Percentiles rank a stretch among this genome's conserved stretches.
Conservation (phyloP, 2,888 invertebrate species). For the Oscheius sp. region DNA sequence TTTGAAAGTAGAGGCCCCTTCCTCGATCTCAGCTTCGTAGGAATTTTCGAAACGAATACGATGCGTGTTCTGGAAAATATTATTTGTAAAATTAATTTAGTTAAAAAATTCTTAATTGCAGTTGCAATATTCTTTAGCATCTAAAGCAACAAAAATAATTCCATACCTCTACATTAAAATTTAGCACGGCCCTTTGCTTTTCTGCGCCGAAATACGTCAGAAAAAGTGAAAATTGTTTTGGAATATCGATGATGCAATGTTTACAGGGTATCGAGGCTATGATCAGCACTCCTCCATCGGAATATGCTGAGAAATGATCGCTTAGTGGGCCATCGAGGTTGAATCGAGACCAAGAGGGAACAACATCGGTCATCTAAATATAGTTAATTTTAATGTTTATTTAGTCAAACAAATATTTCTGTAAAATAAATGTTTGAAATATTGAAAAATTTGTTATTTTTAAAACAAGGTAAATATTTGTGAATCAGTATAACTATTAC, state of each 20-base stretch:
- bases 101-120: background rate
- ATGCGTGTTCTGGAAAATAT: slow-evolving; percentile 1
- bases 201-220: background rate
- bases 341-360: slow-evolving; percentile 14
- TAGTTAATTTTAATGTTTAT: background rate
- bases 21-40: slow-evolving; percentile 29
- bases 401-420: no score
- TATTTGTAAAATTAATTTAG: background rate
- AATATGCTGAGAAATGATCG: slow-evolving; percentile 13
- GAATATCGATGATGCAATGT: slow-evolving; percentile 18
- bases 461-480: no score
- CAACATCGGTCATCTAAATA: slow-evolving; percentile 4
- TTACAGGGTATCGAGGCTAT: slow-evolving; percentile 11
- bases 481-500: no score
- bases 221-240: slow-evolving; percentile 15
- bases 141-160: background rate
- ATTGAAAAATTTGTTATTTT: no score
- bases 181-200: background rate
- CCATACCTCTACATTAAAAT: slow-evolving; percentile 4
- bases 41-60: slow-evolving; percentile 22
- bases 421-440: background rate
- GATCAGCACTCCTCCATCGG: slow-evolving; percentile 12
- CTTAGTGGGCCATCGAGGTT: slow-evolving; percentile 4
- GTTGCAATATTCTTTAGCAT: background rate
- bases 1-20: slow-evolving; percentile 13